Evolutionary conservation across 2,797 vertebrate genomes (phyloP).

Genomic region (Phataginus tetradactyla): DNA sequence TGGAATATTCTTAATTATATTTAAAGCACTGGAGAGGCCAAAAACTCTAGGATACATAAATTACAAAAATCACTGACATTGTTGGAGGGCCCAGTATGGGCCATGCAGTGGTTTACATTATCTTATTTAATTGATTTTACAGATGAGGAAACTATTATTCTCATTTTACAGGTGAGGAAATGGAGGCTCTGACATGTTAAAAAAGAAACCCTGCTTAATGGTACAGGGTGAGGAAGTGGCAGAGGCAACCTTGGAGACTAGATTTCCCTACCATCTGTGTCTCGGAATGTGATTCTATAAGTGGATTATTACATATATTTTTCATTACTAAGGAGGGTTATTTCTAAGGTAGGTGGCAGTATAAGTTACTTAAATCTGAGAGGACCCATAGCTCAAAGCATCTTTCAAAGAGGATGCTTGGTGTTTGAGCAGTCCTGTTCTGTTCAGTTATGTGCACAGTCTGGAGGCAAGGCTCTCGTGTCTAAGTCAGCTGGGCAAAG

Average conservation of each 20-base stretch:
- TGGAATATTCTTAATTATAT: background rate
- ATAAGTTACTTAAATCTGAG: background rate
- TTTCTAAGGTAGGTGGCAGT: background rate
- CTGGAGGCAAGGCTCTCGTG: background rate
- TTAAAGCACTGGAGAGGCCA: background rate
- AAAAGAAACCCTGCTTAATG: background rate
- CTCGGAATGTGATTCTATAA: background rate
- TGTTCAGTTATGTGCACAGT: background rate
- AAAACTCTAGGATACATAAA: background rate
- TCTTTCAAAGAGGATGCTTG: background rate
- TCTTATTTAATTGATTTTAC: background rate
- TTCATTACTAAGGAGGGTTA: background rate
- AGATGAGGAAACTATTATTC: background rate
- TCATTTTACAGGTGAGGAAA: slow-evolving; percentile 18
- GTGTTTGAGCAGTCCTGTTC: background rate
- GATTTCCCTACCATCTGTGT: background rate
- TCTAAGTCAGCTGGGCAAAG: background rate
- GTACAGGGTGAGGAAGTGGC: background rate
- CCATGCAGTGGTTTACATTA: background rate
- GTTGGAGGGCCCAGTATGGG: background rate
- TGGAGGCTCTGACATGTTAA: background rate
- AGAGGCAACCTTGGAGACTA: background rate
- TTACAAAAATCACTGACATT: background rate
- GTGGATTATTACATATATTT: background rate
- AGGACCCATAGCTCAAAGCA: background rate